Conservation (phyloP, 2,797 vertebrate genomes). For the Poecilia wingei region DNA sequence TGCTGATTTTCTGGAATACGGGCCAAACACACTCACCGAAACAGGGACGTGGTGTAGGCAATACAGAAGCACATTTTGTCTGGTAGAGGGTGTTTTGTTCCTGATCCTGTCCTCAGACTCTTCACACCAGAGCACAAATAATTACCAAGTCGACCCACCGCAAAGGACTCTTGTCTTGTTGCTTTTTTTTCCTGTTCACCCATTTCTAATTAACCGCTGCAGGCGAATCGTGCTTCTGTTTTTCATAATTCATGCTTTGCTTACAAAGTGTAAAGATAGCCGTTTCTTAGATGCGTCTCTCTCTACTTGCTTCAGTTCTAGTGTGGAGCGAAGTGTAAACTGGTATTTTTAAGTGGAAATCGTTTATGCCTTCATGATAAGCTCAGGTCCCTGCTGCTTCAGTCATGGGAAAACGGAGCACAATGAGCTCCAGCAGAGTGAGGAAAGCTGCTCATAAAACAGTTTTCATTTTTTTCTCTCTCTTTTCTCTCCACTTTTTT, state of each 20-base stretch:
- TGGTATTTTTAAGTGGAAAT: conserved; percentile 63
- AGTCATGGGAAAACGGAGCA: conserved; percentile 52
- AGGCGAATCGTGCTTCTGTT: conserved; percentile 54
- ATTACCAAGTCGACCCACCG: conserved; percentile 39
- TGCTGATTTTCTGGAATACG: conserved; percentile 34
- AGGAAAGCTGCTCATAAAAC: conserved; percentile 60
- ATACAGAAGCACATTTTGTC: conserved; percentile 18
- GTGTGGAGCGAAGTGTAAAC: conserved; percentile 37
- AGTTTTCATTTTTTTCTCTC: conserved; percentile 13
- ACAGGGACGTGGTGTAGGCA: conserved; percentile 12
- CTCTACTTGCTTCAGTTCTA: conserved; percentile 45
- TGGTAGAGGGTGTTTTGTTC: conserved; percentile 31
- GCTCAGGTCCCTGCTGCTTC: conserved; percentile 36
- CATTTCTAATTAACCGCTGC: conserved; percentile 62
- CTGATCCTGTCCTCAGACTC: conserved; percentile 37
- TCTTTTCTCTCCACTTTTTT: conserved; percentile 19
- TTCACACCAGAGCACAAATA: conserved; percentile 30
- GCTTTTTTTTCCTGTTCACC: conserved; percentile 29
- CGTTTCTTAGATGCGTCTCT: conserved; percentile 40
- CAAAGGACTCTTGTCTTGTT: conserved; percentile 9
- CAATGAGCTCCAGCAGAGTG: conserved; percentile 58
- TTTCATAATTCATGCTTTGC: conserved; percentile 64
- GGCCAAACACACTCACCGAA: conserved; percentile 7
- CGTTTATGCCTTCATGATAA: conserved; percentile 57
- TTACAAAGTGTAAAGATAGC: conserved; percentile 56